Evolutionary conservation across 1,140 invertebrate genomes (phyloP).

Genomic region (Heliothis subflexa): DNA sequence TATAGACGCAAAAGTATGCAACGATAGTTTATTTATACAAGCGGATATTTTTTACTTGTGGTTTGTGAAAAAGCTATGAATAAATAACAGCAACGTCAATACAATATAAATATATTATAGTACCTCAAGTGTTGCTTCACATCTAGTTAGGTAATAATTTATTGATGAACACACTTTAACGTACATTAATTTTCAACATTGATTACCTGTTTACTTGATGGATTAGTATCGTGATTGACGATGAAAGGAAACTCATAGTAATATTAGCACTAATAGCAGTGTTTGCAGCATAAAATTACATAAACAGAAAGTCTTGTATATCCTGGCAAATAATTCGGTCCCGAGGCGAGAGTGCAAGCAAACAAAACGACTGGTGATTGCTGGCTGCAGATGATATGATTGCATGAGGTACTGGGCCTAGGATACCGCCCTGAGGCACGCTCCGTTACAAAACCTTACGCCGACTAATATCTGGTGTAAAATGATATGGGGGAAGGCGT

Average conservation of each 20-base stretch:
- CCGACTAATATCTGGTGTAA: conserved; percentile 54
- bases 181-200: conserved; percentile 9
- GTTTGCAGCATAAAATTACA: conserved; percentile 21
- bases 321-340: conserved; percentile 59
- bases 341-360: conserved; percentile 64
- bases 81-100: neutral
- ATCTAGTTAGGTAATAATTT: conserved; percentile 13
- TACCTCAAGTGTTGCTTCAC: neutral
- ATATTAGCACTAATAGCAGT: conserved; percentile 28
- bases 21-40: neutral
- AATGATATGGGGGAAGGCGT: conserved; percentile 20
- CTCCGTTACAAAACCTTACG: conserved; percentile 57
- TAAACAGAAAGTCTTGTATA: conserved; percentile 20
- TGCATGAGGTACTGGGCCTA: conserved; percentile 67
- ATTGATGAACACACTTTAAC: neutral
- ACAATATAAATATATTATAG: neutral
- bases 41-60: neutral
- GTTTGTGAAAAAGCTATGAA: neutral
- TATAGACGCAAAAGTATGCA: neutral
- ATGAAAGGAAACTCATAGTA: neutral
- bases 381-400: conserved; percentile 76
- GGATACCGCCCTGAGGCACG: conserved; percentile 66
- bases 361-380: conserved; percentile 76
- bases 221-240: conserved; percentile 15
- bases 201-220: conserved; percentile 3